These are phyloP conservation scores for Augochlora pura DNA, from an alignment of 1,140 invertebrate species.

Conservation along the genomic window DNA sequence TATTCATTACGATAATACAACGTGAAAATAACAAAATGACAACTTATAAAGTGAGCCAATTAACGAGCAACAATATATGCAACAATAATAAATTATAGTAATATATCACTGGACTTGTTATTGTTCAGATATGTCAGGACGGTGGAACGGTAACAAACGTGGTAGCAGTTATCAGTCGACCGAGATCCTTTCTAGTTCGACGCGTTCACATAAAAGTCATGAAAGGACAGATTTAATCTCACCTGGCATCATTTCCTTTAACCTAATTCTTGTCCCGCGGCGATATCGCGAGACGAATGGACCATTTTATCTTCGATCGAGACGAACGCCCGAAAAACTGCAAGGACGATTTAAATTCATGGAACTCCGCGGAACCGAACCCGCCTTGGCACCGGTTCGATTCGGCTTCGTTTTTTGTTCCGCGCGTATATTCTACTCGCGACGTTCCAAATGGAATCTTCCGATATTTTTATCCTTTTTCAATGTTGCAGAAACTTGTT, in stretches of 20 bases:
- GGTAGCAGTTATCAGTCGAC: too few species aligned
- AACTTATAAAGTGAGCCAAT: too few species aligned
- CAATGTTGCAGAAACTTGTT: not conserved
- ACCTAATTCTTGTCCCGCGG: not conserved
- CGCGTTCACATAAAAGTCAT: not conserved
- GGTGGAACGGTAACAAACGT: too few species aligned
- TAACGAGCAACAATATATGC: too few species aligned
- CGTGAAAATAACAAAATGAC: too few species aligned
- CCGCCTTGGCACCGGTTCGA: not conserved
- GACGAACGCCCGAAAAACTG: not conserved
- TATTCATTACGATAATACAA: too few species aligned
- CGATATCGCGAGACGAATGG: not conserved
- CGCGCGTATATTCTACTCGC: not conserved
- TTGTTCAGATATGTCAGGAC: too few species aligned
- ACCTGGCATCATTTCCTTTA: slow-evolving; percentile 1
- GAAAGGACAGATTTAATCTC: not conserved
- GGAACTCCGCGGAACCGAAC: not conserved
- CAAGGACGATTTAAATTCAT: slow-evolving; percentile 12
- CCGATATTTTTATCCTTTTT: not conserved
- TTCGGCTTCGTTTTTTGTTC: not conserved
- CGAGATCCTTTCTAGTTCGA: not conserved
- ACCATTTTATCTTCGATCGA: slow-evolving; percentile 8
- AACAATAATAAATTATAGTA: too few species aligned
- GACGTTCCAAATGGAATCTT: not conserved
- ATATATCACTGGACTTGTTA: too few species aligned